These are phyloP conservation scores for Podargus strigoides DNA, from an alignment of 2,797 vertebrate species.

Conservation along the genomic window DNA sequence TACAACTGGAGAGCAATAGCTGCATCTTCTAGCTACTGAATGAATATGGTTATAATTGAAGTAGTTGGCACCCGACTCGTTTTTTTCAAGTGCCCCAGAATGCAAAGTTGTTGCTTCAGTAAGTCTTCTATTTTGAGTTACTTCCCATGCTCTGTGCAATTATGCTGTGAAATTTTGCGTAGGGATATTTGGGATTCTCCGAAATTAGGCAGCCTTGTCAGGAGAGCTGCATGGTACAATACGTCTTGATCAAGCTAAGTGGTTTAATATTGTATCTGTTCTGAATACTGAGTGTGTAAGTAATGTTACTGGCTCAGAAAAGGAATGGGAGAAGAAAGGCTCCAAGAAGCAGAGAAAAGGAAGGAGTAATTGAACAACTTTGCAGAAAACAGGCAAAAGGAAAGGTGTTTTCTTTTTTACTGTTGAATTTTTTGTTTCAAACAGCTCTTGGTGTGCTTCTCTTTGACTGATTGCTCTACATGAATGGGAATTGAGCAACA, in stretches of 20 bases:
- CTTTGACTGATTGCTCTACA: slow-evolving; percentile 6
- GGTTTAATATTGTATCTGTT: slow-evolving; percentile 36
- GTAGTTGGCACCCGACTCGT: background rate
- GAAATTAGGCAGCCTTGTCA: slow-evolving; percentile 53
- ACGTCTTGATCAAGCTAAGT: slow-evolving; percentile 41
- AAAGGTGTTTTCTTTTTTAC: background rate
- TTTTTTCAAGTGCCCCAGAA: background rate
- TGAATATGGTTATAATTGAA: slow-evolving; percentile 12
- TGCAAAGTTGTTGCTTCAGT: slow-evolving; percentile 7
- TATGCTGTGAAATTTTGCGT: slow-evolving; percentile 5
- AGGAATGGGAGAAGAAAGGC: background rate
- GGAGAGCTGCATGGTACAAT: slow-evolving; percentile 28
- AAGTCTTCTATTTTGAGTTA: slow-evolving; percentile 36
- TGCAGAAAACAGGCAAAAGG: background rate
- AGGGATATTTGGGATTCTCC: slow-evolving; percentile 30
- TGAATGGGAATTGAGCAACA: background rate
- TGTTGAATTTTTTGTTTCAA: background rate
- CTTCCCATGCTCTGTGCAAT: slow-evolving; percentile 11
- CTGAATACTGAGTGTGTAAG: slow-evolving; percentile 3
- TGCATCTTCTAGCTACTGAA: background rate
- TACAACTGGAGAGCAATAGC: background rate
- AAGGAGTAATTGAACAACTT: background rate
- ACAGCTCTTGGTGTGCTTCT: background rate
- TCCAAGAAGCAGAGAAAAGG: background rate
- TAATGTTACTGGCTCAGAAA: background rate